Percentiles rank a stretch among this genome's conserved stretches.
phyloP scores from a whole-genome alignment of 2,797 vertebrate genomes.

The Chaetodon trifasciatus region DNA sequence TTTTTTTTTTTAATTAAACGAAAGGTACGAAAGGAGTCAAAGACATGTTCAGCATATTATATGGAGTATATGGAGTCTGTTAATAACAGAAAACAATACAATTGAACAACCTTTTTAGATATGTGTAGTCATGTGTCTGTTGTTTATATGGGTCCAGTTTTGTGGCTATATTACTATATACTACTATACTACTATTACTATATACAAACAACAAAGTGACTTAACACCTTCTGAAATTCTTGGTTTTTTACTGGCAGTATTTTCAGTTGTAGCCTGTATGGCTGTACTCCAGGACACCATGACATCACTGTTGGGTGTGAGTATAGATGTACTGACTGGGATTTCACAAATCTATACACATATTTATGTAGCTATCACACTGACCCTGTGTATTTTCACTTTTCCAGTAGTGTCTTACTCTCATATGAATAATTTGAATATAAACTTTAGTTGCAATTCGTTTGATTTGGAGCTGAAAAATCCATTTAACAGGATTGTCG shows the following conservation, averaged over 20 bases:
- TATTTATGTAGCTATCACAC: background rate
- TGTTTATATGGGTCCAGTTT: too few relatives aligned
- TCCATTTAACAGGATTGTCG: background rate
- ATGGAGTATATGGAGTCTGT: background rate
- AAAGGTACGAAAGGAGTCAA: background rate
- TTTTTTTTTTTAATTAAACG: background rate
- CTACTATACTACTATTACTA: too few relatives aligned
- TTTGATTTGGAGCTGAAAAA: slow-evolving; percentile 19
- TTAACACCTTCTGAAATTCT: background rate
- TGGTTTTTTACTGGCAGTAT: background rate
- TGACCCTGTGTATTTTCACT: background rate
- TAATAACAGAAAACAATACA: background rate
- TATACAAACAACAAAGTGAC: background rate
- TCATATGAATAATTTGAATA: background rate
- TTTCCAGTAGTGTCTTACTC: background rate
- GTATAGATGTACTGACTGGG: background rate
- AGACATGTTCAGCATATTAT: background rate
- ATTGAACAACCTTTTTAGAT: background rate
- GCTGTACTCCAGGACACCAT: background rate
- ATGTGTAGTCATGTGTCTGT: background rate
- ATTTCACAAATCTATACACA: background rate
- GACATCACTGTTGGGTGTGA: background rate
- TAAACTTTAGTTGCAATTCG: background rate
- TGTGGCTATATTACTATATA: too few relatives aligned
- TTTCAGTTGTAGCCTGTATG: background rate